Evolutionary conservation across 2,888 invertebrate species (phyloP), one percentile per base, ranked within the genome.

Genomic region (Drosophila engyochracea): DNA sequence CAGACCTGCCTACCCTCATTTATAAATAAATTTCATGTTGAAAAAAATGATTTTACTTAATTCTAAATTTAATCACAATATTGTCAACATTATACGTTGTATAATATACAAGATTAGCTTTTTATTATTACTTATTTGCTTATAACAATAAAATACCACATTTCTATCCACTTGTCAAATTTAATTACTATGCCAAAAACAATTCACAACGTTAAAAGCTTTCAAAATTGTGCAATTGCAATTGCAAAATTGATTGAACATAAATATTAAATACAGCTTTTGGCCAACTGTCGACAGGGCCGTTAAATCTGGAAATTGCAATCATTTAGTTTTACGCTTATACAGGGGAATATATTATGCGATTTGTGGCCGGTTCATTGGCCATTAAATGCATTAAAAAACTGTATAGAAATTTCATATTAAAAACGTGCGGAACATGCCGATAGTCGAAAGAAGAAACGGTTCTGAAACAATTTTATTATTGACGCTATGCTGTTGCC

Each of bases 341-440:
- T 59, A 12, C 25, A 28, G 22, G 16, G 7, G 19, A 30, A 68
- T 35, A 63, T 54, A 49, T 69, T 58, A 55, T 60, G 51, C 68
- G 61, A 55, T 68, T 75, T 82, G 72, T 51, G 70, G 83, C 66
- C 55, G 31, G 12, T 72, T 63, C 58, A 61, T 69, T 59, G 37
- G 52, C 47, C 61, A 66, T 70, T 65, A 55, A 60, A 41, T 44
- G 37, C 44, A 58, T 57, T 63, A 39, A 31, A 70, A 82, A 82
- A 68, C 52, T 51, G 44, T 22, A 22, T 51, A 37, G 58, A 57
- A 66, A 64, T 74, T 67, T 65, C 57, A 75, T 82, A 88, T 85
- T 74, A 73, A 88, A 87, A 77, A 85, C 88, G 74, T 88, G 85
- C 72, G 73, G 70, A 70, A 74, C 68, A 84, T 71, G 60, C 69